phyloP scores from a whole-genome alignment of 2,888 invertebrate species.

The Ectemnius lituratus region DNA sequence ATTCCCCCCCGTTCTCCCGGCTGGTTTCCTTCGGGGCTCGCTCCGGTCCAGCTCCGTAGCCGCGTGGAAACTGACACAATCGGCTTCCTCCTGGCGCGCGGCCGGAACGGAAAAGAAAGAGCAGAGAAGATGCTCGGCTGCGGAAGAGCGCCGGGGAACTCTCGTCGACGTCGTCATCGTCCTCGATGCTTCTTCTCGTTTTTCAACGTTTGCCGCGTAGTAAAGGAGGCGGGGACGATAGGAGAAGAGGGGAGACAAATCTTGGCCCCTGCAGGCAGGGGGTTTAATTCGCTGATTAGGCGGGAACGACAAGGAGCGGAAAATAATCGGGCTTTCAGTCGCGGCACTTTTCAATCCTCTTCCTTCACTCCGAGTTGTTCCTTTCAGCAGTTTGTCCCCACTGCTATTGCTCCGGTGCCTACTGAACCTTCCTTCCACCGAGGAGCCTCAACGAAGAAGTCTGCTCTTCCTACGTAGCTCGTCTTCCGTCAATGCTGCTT shows the following conservation, averaged over 20 bases:
- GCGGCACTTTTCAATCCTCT: slow-evolving; percentile 71
- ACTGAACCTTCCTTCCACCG: slow-evolving; percentile 10
- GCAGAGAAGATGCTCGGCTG: slow-evolving; percentile 9
- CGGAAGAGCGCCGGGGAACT: slow-evolving; percentile 13
- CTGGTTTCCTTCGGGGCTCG: slow-evolving; percentile 30
- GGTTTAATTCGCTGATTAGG: slow-evolving; percentile 74
- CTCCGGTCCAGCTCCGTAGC: slow-evolving; percentile 31
- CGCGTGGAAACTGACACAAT: slow-evolving; percentile 49
- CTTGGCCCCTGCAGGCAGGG: slow-evolving; percentile 59
- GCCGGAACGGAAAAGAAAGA: slow-evolving; percentile 4
- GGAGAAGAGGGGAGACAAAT: slow-evolving; percentile 30
- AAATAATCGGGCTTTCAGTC: slow-evolving; percentile 71
- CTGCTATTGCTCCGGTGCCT: slow-evolving; percentile 19
- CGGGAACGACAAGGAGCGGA: slow-evolving; percentile 70
- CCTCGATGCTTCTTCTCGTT: not conserved
- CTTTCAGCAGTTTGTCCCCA: slow-evolving; percentile 58
- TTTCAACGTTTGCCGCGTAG: slow-evolving; percentile 6
- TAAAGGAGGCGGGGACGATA: slow-evolving; percentile 3
- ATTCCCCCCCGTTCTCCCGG: not conserved
- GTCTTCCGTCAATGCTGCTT: no score
- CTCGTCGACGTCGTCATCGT: not conserved
- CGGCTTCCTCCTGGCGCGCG: slow-evolving; percentile 45
- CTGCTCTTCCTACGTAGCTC: slow-evolving; percentile 21
- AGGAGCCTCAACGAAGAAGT: slow-evolving; percentile 44
- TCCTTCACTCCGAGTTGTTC: slow-evolving; percentile 62